Base-by-base conservation (phyloP, 2,888 invertebrate genomes). In the Erebia palarica region DNA sequence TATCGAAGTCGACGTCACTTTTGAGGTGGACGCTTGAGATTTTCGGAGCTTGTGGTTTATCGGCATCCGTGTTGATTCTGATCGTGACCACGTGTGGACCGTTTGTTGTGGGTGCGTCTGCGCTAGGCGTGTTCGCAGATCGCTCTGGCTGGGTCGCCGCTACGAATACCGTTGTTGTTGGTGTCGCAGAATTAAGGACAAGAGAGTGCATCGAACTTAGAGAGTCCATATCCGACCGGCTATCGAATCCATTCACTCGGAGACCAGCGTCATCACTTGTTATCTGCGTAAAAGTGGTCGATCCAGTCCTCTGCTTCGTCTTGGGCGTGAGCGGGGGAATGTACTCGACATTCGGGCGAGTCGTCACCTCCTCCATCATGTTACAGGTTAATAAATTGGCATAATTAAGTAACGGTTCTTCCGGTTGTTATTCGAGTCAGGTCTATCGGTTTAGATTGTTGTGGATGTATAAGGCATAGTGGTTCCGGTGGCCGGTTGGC, bases 41-140 rank as follows among this genome's bases (percentile, higher is more conserved):
- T 82, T 90, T 91, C 27, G 91, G 92, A 21, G 88, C 90, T 80
- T 90, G 92, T 0, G 91, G 92, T 80, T 92, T 94, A 65, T 94
- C 93, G 53, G 92, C 86, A 76, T 94, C 94, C 16, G 95, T 95
- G 86, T 95, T 95, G 85, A 96, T 96, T 84, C 94, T 94, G 82
- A 96, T 96, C 78, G 96, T 96, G 76, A 96, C 96, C 80, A 96
- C 95, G 90, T 96, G 95, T 79, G 92, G 93, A 75, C 90, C 92
- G 86, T 87, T 89, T 79, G 84, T 77, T 72, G 79, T 82, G 67
- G 75, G 78, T 78, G 88, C 89, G 90, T 91, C 92, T 87, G 89
- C 79, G 83, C 85, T 82, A 83, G 87, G 86, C 84, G 91, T 88
- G 84, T 81, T 89, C 88, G 84, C 88, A 81, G 91, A 86, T 87